These are phyloP conservation scores for Mystacides longicornis DNA, from an alignment of 2,888 invertebrate genomes.

Conservation along the genomic window DNA sequence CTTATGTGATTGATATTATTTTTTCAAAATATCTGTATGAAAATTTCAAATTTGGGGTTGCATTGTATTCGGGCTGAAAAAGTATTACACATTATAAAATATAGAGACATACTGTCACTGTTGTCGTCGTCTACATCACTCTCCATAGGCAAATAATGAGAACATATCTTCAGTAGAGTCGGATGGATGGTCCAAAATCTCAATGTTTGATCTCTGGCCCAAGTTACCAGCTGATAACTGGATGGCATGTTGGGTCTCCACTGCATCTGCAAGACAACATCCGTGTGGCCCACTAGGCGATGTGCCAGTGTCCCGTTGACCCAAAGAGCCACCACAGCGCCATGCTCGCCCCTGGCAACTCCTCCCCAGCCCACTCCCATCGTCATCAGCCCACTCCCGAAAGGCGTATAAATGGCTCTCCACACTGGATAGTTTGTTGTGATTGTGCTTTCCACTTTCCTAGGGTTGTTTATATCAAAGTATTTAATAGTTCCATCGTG, in stretches of 20 bases:
- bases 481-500: slow-evolving; percentile 94
- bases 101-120: slow-evolving; percentile 39
- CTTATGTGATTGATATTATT: no score
- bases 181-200: slow-evolving; percentile 87
- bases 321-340: slow-evolving; percentile 50
- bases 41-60: no score
- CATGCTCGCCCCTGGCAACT: slow-evolving; percentile 68
- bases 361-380: slow-evolving; percentile 88
- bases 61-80: no score
- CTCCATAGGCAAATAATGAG: slow-evolving; percentile 56
- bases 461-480: slow-evolving; percentile 82
- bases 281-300: slow-evolving; percentile 88
- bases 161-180: slow-evolving; percentile 72
- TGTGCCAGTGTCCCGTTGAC: slow-evolving; percentile 65
- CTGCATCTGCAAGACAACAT: slow-evolving; percentile 91
- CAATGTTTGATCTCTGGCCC: slow-evolving; percentile 91
- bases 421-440: slow-evolving; percentile 84
- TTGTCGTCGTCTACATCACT: slow-evolving; percentile 50
- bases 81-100: no score
- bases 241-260: slow-evolving; percentile 72
- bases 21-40: no score
- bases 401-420: slow-evolving; percentile 89
- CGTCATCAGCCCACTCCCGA: slow-evolving; percentile 85
- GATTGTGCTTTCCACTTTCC: slow-evolving; percentile 76
- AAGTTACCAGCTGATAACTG: slow-evolving; percentile 83